A percentile compares a stretch with the other conserved stretches of the same genome.
phyloP scores from a whole-genome alignment of 2,113 vertebrate genomes.

The Cynocephalus volans region DNA sequence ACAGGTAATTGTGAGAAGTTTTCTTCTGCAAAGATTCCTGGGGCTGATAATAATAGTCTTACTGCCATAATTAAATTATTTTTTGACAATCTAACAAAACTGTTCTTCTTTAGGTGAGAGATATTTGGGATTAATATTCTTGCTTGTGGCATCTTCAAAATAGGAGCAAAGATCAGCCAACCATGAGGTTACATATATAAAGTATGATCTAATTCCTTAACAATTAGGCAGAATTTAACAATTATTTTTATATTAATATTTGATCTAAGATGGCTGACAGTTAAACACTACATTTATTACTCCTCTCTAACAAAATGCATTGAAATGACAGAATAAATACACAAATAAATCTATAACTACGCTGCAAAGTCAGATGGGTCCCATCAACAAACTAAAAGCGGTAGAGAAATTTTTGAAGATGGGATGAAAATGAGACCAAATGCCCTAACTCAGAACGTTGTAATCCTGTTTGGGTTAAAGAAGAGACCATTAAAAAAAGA shows the following conservation, averaged over 20 bases:
- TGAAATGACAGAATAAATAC: background rate
- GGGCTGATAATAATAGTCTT: background rate
- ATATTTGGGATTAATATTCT: background rate
- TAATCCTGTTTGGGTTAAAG: background rate
- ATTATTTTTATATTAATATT: background rate
- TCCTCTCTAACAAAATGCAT: background rate
- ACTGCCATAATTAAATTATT: background rate
- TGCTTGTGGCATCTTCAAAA: constrained; percentile 40
- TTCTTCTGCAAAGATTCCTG: background rate
- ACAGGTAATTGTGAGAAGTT: background rate
- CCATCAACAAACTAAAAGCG: background rate
- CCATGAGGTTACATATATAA: background rate
- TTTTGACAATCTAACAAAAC: background rate
- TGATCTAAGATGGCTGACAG: background rate
- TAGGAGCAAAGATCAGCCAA: background rate
- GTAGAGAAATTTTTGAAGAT: constrained; percentile 9
- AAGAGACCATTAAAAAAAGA: background rate
- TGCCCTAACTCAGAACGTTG: background rate
- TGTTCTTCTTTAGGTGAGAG: constrained; percentile 32
- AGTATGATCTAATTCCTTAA: background rate
- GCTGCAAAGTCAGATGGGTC: background rate
- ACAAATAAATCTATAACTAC: background rate
- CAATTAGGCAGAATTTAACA: background rate
- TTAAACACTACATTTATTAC: background rate
- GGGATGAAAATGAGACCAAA: background rate